Percentiles rank a stretch among this genome's conserved stretches.
These are phyloP conservation scores for Cyanistes caeruleus DNA, from an alignment of 2,113 vertebrate genomes.

Conservation along the genomic window DNA sequence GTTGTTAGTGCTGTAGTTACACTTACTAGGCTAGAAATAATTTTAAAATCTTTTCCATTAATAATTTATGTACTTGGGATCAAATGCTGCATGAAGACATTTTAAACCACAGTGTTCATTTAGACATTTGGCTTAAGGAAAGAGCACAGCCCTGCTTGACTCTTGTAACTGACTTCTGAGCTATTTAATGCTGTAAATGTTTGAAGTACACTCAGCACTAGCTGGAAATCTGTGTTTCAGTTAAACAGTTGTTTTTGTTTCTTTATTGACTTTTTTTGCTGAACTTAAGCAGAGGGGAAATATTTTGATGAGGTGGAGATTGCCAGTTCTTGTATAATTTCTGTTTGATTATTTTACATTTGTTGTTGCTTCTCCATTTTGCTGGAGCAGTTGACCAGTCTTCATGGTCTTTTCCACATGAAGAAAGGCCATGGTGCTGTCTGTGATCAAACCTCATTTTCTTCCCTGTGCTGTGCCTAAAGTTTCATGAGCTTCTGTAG, in stretches of 20 bases:
- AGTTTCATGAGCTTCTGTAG: not conserved
- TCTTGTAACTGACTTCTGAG: not conserved
- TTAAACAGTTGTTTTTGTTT: not conserved
- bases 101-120: not conserved
- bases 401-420: rapidly evolving
- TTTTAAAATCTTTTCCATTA: not conserved
- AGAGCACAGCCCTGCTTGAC: not conserved
- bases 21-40: not conserved
- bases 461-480: not conserved
- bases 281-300: not conserved
- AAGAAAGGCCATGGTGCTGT: not conserved
- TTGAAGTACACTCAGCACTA: not conserved
- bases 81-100: not conserved
- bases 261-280: not conserved
- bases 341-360: not conserved
- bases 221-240: not conserved
- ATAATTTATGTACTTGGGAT: not conserved
- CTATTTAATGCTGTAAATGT: not conserved
- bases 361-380: not conserved
- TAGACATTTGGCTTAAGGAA: not conserved
- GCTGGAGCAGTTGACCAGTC: not conserved
- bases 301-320: not conserved
- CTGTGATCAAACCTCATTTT: not conserved
- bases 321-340: not conserved
- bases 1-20: not conserved